Base-by-base conservation (phyloP, 2,113 vertebrate genomes). In the Malurus alboscapulatus region DNA sequence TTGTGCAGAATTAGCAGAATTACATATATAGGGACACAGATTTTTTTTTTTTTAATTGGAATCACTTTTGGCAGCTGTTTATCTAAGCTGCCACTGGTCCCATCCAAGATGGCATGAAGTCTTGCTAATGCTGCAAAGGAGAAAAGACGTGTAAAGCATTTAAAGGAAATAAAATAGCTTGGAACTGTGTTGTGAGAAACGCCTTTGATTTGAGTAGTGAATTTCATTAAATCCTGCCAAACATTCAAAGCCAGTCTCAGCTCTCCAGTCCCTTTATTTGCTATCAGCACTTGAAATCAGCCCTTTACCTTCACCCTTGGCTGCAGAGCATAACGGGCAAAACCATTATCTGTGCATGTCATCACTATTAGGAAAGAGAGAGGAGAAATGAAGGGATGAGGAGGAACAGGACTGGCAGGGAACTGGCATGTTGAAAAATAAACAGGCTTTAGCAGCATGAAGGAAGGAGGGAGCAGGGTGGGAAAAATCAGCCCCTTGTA, bases 251-350 rank as follows among this genome's bases (percentile, higher is more conserved):
- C n/a, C 75, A 92, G 44, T 74, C 77, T 91, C 34, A 65, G 48
- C 54, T 53, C 71, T 17, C 65, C 53, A 59, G 25, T 48, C 66
- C 62, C 80, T 94, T 90, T 88, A 36, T 84, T 87, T 92, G 91
- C 66, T 95, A 53, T 97, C 79, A 75, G 48, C 27, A 40, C 74
- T 92, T 79, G 92, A 90, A 65, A 93, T 95, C 87, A 93, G 34
- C 92, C 81, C 91, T 96, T 96, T 96, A 79, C 83, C 58, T 96
- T 92, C 63, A 71, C 87, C 91, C 94, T 94, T 94, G 88, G 67
- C 67, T 81, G 20, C 83, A 54, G 84, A 92, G 69, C 78, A 74
- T 88, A 94, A 86, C 8, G 69, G 95, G 77, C 87, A 58, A 87
- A 93, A 25, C 50, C 40, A 40, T 87, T 91, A 72, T 94, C 95